These are phyloP conservation scores for Epistrophe grossulariae DNA, from an alignment of 2,888 invertebrate genomes.

Conservation along the genomic window DNA sequence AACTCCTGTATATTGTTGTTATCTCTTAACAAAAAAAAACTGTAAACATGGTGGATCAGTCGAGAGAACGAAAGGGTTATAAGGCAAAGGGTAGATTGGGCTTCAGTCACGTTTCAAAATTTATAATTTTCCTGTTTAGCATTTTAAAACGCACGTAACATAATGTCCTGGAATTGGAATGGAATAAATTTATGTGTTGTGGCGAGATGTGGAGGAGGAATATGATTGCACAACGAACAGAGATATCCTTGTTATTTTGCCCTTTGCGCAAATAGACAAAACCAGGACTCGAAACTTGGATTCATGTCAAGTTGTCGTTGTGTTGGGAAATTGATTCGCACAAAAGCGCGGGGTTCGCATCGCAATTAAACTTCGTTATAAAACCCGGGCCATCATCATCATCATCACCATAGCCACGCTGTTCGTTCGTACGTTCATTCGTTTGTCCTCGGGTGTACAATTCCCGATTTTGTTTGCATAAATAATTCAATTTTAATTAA, in stretches of 20 bases:
- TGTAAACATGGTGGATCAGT: slow-evolving; percentile 15
- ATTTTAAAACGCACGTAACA: slow-evolving; percentile 63
- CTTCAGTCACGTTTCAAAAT: slow-evolving; percentile 65
- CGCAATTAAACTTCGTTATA: slow-evolving; percentile 72
- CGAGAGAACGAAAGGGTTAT: slow-evolving; percentile 62
- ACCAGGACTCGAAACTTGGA: slow-evolving; percentile 31
- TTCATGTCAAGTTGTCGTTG: slow-evolving; percentile 43
- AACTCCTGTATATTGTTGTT: slow-evolving; percentile 61
- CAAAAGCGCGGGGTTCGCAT: slow-evolving; percentile 53
- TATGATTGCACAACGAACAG: slow-evolving; percentile 38
- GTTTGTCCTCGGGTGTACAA: slow-evolving; percentile 47
- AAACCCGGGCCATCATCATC: slow-evolving; percentile 3
- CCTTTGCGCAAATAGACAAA: slow-evolving; percentile 64
- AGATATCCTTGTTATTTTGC: slow-evolving; percentile 34
- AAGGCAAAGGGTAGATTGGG: slow-evolving; percentile 40
- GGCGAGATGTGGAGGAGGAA: slow-evolving; percentile 24
- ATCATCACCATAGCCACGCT: slow-evolving; percentile 1
- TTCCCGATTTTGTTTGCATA: slow-evolving; percentile 76
- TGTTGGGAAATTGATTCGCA: slow-evolving; percentile 69
- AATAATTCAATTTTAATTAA: slow-evolving; percentile 76
- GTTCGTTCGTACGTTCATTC: background rate
- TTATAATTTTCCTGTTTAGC: slow-evolving; percentile 64
- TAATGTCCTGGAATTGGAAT: slow-evolving; percentile 46
- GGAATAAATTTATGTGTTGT: slow-evolving; percentile 19
- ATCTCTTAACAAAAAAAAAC: slow-evolving; percentile 44